Base-by-base conservation (phyloP, 2,113 vertebrate genomes). In the Atrichornis clamosus region DNA sequence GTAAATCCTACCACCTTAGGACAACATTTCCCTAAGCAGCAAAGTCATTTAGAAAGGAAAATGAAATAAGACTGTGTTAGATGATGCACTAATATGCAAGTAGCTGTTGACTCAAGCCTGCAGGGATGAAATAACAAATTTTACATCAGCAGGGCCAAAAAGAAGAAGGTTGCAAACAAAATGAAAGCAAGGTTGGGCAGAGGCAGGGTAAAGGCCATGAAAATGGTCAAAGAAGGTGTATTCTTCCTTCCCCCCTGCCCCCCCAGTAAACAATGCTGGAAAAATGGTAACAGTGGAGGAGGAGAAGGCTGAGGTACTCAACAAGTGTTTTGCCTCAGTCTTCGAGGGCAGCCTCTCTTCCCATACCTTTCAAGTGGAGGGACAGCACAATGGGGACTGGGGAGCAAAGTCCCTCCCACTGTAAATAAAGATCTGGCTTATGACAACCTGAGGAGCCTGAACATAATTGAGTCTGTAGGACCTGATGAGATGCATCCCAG, bases 81-180 rank as follows among this genome's bases (percentile, higher is more conserved):
- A 72, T 46, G 64, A 89, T 72, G 39, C 68, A 53, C 19, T 90
- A 88, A 90, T 90, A 89, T 93, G 76, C 80, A 92, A 81, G 81
- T 67, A 49, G 60, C 15, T 81, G 39, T 67, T 93, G 93, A 84
- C 21, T 65, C 74, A 92, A 70, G 75, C 0, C 0, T 30, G 42
- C 60, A 72, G n/a, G 20, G 67, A 87, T 53, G 70, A 82, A 94
- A 91, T 62, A 44, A 72, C 35, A 89, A 35, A 69, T 64, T 64
- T 91, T 49, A 64, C 58, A 81, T 53, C 21, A 60, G 5, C 11
- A 65, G 37, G 32, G 69, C 62, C 70, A 70, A 94, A 93, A 44
- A 46, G 74, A 76, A 70, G 14, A 72, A 79, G 65, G 30, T 23
- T 83, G 23, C 60, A 88, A 96, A 56, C 39, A 84, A 79, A 80